Evolutionary conservation across 2,113 vertebrate species (phyloP).

Genomic region (Regulus satrapa): DNA sequence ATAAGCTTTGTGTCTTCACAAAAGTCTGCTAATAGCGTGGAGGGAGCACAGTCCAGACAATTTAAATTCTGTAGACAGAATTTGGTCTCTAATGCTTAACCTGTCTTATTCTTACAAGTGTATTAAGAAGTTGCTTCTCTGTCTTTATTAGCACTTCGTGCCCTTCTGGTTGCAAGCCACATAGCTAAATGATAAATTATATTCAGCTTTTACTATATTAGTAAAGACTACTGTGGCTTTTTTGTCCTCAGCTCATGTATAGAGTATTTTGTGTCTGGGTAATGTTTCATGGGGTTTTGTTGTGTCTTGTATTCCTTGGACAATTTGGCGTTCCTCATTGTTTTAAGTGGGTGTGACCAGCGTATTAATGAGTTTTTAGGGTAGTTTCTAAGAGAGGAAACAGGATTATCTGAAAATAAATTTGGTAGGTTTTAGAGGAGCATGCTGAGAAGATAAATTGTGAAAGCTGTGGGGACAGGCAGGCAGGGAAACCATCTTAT

Average conservation of each 20-base stretch:
- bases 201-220: neutral
- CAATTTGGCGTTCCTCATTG: neutral
- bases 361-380: neutral
- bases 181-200: neutral
- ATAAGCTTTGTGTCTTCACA: neutral
- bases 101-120: rapidly evolving
- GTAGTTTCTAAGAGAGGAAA: neutral
- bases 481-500: neutral
- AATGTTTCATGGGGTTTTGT: neutral
- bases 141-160: neutral
- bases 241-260: neutral
- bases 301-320: neutral
- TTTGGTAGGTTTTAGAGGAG: neutral
- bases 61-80: neutral
- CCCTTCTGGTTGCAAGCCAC: neutral
- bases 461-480: neutral
- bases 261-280: neutral
- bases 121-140: neutral
- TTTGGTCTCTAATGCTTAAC: neutral
- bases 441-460: neutral
- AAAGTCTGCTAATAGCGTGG: neutral
- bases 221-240: neutral
- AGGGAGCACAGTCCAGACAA: neutral
- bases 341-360: neutral
- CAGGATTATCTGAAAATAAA: neutral